Base-by-base conservation (phyloP, 2,797 vertebrate genomes). In the Momotus momota region DNA sequence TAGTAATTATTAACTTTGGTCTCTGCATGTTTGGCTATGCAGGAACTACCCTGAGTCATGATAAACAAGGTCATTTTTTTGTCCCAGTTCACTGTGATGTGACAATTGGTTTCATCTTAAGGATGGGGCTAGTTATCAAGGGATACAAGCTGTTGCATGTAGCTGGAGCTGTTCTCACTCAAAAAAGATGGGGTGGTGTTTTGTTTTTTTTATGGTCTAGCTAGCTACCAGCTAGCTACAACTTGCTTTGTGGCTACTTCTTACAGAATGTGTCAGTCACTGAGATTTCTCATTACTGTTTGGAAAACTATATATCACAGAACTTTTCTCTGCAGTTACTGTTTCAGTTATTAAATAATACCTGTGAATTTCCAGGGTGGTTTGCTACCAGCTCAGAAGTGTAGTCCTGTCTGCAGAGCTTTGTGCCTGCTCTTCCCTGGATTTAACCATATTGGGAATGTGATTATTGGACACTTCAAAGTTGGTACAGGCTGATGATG, bases 121-220 rank as follows among this genome's bases (percentile, higher is more conserved):
- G 45, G 49, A 1, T 3, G 0, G 5, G 29, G 26, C 12, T 33
- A 1, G 1, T 15, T 18, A 0, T 9, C 9, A 7, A 12, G 8
- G 33, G 14, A 11, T 54, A 38, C 23, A 21, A 69, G 46, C 46
- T 77, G 27, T 20, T 54, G 4, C 4, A 6, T 5, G 38, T 13
- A 54, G 29, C 23, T 40, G 41, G 14, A 29, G 12, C 31, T 22
- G 1, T 11, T 88, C 38, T 51, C 38, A 21, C 55, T 55, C 20
- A 31, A n/a, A n/a, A n/a, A 35, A 35, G 35, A 35, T 7, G 35
- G 35, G 35, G 35, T 35, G 35, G 35, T n/a, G 35, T 35, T 35
- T n/a, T 19, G 9, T 8, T 46, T 31, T 67, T 14, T 33, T 8
- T 9, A n/a, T 33, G 10, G 8, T 31, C 26, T 38, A 77, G 27